A percentile compares a stretch with the other conserved stretches of the same genome.
phyloP scores from a whole-genome alignment of 2,797 vertebrate genomes.

The Macroramphosus scolopax region DNA sequence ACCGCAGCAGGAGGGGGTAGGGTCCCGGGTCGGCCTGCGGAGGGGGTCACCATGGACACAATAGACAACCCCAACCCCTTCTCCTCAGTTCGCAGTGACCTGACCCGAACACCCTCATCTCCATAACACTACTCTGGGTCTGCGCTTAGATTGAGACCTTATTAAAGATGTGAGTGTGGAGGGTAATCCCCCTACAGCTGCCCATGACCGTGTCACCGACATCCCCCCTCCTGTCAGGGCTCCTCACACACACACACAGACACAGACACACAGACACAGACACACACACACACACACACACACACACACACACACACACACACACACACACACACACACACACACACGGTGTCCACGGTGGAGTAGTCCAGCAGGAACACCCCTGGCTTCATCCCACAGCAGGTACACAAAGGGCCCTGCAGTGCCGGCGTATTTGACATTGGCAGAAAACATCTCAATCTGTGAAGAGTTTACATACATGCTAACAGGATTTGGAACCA shows the following conservation, averaged over 20 bases:
- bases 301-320: neutral
- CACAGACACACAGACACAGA: constrained; percentile 11
- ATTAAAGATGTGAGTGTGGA: constrained; percentile 62
- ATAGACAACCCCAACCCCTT: constrained; percentile 44
- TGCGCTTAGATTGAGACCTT: constrained; percentile 67
- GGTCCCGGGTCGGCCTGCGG: constrained; percentile 39
- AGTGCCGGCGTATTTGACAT: too few relatives aligned
- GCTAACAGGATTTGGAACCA: too few relatives aligned
- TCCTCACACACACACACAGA: neutral
- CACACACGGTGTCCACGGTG: constrained; percentile 6
- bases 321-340: constrained; percentile 10
- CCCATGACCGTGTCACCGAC: constrained; percentile 39
- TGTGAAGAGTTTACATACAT: too few relatives aligned
- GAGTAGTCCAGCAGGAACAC: neutral
- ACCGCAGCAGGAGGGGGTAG: constrained; percentile 51
- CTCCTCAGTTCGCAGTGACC: constrained; percentile 57
- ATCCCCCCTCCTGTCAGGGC: neutral
- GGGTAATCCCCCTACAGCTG: constrained; percentile 70
- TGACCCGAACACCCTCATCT: constrained; percentile 78
- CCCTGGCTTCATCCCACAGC: constrained; percentile 45
- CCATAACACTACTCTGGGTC: constrained; percentile 74
- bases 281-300: constrained; percentile 3
- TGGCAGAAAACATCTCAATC: too few relatives aligned
- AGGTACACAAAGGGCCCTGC: constrained; percentile 35
- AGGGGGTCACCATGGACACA: constrained; percentile 49